These are phyloP conservation scores for Scolopax bukidnonensis DNA, from an alignment of 2,797 vertebrate species.

Conservation along the genomic window DNA sequence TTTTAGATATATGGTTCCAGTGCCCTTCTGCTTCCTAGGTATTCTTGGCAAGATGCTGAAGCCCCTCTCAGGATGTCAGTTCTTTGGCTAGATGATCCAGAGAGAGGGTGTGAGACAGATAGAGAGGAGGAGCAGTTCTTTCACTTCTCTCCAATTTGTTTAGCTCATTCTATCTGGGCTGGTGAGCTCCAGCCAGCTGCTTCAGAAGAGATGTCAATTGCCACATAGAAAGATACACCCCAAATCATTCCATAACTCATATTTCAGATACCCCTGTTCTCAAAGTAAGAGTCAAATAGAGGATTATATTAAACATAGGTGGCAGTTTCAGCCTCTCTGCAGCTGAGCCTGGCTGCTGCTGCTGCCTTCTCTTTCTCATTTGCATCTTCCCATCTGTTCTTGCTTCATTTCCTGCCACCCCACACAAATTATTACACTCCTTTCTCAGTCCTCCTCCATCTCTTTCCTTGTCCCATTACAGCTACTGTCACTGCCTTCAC, in stretches of 20 bases:
- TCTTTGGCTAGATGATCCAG: slow-evolving; percentile 31
- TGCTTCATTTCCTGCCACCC: slow-evolving; percentile 46
- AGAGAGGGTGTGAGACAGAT: slow-evolving; percentile 53
- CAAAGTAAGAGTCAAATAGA: background rate
- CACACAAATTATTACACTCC: slow-evolving; percentile 32
- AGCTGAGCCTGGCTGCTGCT: slow-evolving; percentile 39
- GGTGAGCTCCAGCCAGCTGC: slow-evolving; percentile 24
- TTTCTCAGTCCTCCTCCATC: slow-evolving; percentile 41
- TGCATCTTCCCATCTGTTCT: slow-evolving; percentile 62
- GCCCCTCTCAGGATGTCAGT: slow-evolving; percentile 2
- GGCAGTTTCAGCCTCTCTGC: background rate
- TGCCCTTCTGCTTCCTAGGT: slow-evolving; percentile 53
- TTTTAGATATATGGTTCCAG: background rate
- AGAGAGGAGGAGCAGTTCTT: slow-evolving; percentile 26
- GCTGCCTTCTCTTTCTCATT: slow-evolving; percentile 41
- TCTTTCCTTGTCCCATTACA: background rate
- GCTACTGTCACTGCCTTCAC: background rate
- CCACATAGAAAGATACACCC: background rate
- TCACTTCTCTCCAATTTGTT: background rate
- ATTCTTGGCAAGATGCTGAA: slow-evolving; percentile 40
- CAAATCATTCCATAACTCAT: background rate
- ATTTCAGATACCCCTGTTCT: background rate
- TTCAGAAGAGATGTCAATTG: background rate
- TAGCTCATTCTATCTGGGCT: background rate
- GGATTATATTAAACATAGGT: background rate